Percentiles rank a stretch among this genome's conserved stretches.
Conservation (phyloP, 2,888 invertebrate species). For the Drosophila peninsularis region DNA sequence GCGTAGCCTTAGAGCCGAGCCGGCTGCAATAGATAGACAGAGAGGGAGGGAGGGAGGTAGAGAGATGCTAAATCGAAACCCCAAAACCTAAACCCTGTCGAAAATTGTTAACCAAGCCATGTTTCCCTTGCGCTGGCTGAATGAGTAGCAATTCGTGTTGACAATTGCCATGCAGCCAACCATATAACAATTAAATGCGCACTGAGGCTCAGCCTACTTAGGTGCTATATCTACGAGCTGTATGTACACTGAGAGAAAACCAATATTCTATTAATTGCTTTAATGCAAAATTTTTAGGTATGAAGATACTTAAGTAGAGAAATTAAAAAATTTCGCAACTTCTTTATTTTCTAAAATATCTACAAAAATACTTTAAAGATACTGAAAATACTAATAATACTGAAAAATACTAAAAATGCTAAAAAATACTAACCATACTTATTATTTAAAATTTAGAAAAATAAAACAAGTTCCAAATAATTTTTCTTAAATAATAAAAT, state of each 20-base stretch:
- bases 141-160: constrained; percentile 56
- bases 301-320: too few relatives aligned
- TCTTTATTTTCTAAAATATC: too few relatives aligned
- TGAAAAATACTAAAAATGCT: too few relatives aligned
- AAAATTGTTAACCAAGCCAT: constrained; percentile 20
- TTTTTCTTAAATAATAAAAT: too few relatives aligned
- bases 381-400: too few relatives aligned
- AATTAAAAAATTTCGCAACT: too few relatives aligned
- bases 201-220: constrained; percentile 69
- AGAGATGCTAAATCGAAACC: constrained; percentile 15
- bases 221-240: constrained; percentile 47
- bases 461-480: too few relatives aligned
- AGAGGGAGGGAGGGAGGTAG: constrained; percentile 7
- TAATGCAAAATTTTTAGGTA: too few relatives aligned
- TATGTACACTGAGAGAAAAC: constrained; percentile 8
- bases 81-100: constrained; percentile 26
- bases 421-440: too few relatives aligned
- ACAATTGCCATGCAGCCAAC: constrained; percentile 54
- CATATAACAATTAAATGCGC: constrained; percentile 75
- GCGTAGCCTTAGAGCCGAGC: constrained; percentile 10
- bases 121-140: constrained; percentile 44
- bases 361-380: too few relatives aligned
- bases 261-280: too few relatives aligned
- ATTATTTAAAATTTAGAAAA: too few relatives aligned
- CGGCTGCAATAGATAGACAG: constrained; percentile 7